Evolutionary conservation across 2,888 invertebrate genomes (phyloP).

Genomic region (Anticlea derivata): DNA sequence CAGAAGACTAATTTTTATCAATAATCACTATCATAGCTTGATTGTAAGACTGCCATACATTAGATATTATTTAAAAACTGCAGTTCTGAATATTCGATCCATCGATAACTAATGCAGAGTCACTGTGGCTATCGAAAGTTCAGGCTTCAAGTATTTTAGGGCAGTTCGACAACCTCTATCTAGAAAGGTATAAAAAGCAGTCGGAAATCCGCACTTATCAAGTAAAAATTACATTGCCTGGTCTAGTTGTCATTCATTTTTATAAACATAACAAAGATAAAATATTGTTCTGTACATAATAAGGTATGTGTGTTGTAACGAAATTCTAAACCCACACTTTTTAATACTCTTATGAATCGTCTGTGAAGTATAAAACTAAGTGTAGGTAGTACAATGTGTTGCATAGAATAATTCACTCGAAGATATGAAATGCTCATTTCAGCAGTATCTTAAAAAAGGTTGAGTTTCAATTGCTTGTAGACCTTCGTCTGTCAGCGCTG

Average conservation of each 20-base stretch:
- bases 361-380: not conserved
- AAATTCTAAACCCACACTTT: conserved; percentile 10
- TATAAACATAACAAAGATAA: not conserved
- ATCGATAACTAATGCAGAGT: not conserved
- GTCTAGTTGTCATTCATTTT: not conserved
- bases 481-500: too few species aligned
- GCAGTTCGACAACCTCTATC: too few species aligned
- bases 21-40: conserved; percentile 6
- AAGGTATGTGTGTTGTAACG: conserved; percentile 1
- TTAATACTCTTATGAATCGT: conserved; percentile 13
- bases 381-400: conserved; percentile 2
- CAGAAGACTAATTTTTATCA: conserved; percentile 6
- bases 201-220: not conserved
- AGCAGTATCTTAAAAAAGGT: too few species aligned
- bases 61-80: not conserved
- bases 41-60: conserved; percentile 11
- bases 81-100: not conserved
- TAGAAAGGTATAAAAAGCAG: not conserved
- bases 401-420: not conserved
- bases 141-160: too few species aligned
- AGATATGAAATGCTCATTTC: not conserved
- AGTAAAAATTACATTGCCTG: not conserved
- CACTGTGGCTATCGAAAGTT: too few species aligned
- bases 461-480: too few species aligned
- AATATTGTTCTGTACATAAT: not conserved